Percentiles rank a stretch among this genome's conserved stretches.
phyloP scores from a whole-genome alignment of 1,140 invertebrate genomes.

The Hylaeus anthracinus region DNA sequence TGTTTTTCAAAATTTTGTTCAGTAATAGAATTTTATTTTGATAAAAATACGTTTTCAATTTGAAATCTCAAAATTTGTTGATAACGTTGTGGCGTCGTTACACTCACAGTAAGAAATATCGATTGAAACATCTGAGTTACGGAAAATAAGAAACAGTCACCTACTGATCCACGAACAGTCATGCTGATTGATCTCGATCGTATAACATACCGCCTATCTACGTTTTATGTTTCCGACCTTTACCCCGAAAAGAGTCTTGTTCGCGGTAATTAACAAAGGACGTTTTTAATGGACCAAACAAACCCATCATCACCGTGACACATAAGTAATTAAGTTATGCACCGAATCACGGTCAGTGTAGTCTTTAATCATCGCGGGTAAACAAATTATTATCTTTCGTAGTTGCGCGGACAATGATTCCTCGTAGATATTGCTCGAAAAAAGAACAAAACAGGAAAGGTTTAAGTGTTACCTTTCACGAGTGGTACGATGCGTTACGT shows the following conservation, averaged over 20 bases:
- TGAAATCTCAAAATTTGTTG: too few species aligned
- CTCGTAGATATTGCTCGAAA: background rate
- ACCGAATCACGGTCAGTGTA: slow-evolving; percentile 13
- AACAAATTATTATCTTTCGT: background rate
- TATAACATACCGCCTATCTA: too few species aligned
- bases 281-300: background rate
- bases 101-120: too few species aligned
- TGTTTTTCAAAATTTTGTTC: too few species aligned
- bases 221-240: background rate
- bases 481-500: slow-evolving; percentile 1
- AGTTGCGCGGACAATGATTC: background rate
- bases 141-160: too few species aligned
- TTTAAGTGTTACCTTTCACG: slow-evolving; percentile 36
- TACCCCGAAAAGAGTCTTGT: background rate
- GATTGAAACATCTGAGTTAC: too few species aligned
- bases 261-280: background rate
- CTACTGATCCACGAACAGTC: background rate
- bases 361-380: background rate
- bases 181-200: background rate
- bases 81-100: too few species aligned
- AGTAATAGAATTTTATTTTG: too few species aligned
- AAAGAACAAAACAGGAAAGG: slow-evolving; percentile 33
- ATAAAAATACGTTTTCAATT: too few species aligned
- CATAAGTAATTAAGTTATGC: slow-evolving; percentile 1
- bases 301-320: too few species aligned